Evolutionary conservation across 2,888 invertebrate species (phyloP).

Genomic region (Thereva unica): DNA sequence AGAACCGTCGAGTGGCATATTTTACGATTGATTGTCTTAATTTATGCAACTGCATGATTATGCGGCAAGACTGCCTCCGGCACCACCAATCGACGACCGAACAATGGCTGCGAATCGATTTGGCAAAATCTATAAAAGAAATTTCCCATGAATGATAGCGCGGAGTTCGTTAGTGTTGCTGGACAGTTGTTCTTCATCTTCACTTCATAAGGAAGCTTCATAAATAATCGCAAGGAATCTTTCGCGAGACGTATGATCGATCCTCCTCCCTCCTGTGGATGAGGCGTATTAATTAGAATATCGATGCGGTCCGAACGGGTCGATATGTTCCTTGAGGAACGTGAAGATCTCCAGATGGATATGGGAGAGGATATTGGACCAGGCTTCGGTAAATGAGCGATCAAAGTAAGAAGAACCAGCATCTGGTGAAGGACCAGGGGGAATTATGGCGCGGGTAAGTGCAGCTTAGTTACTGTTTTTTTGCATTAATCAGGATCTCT

Average conservation of each 20-base stretch:
- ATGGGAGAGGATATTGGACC: slow-evolving; percentile 23
- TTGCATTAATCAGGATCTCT: slow-evolving; percentile 16
- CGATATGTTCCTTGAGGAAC: slow-evolving; percentile 10
- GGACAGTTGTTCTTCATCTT: not conserved
- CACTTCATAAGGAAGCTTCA: not conserved
- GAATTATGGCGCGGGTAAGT: slow-evolving; percentile 15
- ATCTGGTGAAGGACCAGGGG: slow-evolving; percentile 23
- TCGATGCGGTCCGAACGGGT: slow-evolving; percentile 6
- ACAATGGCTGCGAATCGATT: slow-evolving; percentile 19
- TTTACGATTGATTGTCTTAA: slow-evolving; percentile 33
- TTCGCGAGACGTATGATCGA: slow-evolving; percentile 11
- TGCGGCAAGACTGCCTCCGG: slow-evolving; percentile 26
- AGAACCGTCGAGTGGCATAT: slow-evolving; percentile 5
- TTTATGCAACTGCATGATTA: slow-evolving; percentile 34
- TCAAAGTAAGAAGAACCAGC: slow-evolving; percentile 28
- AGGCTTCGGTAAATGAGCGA: slow-evolving; percentile 27
- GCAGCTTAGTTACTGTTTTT: slow-evolving; percentile 22
- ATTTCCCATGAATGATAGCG: slow-evolving; percentile 23
- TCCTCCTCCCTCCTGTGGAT: slow-evolving; percentile 14
- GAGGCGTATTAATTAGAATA: slow-evolving; percentile 31
- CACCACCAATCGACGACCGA: slow-evolving; percentile 31
- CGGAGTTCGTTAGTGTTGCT: slow-evolving; percentile 8
- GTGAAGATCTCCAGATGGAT: slow-evolving; percentile 26
- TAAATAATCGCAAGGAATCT: slow-evolving; percentile 17
- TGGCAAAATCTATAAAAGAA: slow-evolving; percentile 10